Conservation (phyloP, 1,140 invertebrate genomes). For the Drosophila nikananu region DNA sequence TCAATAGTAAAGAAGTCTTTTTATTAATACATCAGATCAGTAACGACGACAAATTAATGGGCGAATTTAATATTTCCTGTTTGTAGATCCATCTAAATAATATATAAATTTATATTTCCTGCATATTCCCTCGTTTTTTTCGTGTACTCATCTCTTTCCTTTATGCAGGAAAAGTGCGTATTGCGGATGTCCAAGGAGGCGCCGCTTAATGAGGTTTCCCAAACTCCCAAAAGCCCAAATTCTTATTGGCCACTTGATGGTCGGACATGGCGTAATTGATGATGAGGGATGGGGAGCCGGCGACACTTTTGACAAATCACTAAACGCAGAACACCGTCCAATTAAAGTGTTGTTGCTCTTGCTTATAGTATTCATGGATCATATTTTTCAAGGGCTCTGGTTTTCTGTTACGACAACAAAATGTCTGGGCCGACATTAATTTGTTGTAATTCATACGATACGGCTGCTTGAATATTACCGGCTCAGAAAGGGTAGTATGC, state of each 20-base stretch:
- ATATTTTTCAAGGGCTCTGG: slow-evolving; percentile 19
- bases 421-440: slow-evolving; percentile 34
- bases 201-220: slow-evolving; percentile 66
- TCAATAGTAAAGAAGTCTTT: background rate
- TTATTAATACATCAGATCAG: background rate
- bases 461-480: slow-evolving; percentile 3
- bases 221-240: slow-evolving; percentile 23
- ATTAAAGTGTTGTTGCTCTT: slow-evolving; percentile 34
- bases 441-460: slow-evolving; percentile 45
- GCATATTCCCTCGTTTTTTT: background rate
- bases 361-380: slow-evolving; percentile 19
- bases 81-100: background rate
- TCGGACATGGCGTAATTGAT: slow-evolving; percentile 65
- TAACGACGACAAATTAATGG: too few relatives aligned
- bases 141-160: slow-evolving; percentile 11
- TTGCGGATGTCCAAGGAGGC: slow-evolving; percentile 4
- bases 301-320: slow-evolving; percentile 72
- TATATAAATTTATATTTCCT: background rate
- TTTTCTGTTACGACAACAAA: slow-evolving; percentile 36
- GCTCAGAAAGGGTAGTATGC: background rate
- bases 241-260: slow-evolving; percentile 61
- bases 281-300: slow-evolving; percentile 32
- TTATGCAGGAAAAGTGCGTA: slow-evolving; percentile 10
- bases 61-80: too few relatives aligned
- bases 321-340: slow-evolving; percentile 40